Evolutionary conservation across 2,888 invertebrate species (phyloP).

Genomic region (Nebria salina): DNA sequence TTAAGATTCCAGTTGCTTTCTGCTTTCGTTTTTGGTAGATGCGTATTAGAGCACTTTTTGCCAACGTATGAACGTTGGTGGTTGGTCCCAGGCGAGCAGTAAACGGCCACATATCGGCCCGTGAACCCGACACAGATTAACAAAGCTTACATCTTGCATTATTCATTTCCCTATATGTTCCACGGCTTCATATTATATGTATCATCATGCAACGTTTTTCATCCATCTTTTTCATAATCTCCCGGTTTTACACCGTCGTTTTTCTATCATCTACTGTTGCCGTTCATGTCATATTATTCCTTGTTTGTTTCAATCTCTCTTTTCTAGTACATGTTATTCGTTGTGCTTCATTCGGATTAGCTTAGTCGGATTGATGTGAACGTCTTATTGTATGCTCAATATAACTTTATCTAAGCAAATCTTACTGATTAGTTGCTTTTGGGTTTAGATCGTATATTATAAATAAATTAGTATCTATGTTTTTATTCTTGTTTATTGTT

Average conservation of each 20-base stretch:
- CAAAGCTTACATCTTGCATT: constrained; percentile 58
- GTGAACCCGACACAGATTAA: constrained; percentile 57
- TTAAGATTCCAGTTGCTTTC: too few relatives aligned
- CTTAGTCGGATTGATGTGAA: constrained; percentile 23
- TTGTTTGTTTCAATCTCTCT: constrained; percentile 16
- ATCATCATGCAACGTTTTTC: constrained; percentile 23
- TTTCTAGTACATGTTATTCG: neutral
- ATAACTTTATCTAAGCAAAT: too few relatives aligned
- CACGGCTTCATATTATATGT: constrained; percentile 37
- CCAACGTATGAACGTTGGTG: neutral
- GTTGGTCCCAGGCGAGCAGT: constrained; percentile 26
- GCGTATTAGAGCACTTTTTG: neutral
- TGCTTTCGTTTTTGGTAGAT: neutral
- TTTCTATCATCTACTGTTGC: constrained; percentile 14
- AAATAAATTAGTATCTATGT: too few relatives aligned
- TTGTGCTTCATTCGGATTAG: constrained; percentile 30
- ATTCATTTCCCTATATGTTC: constrained; percentile 54
- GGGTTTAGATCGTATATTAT: too few relatives aligned
- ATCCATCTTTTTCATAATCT: constrained; percentile 13
- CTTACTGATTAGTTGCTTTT: too few relatives aligned
- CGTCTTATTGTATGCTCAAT: neutral
- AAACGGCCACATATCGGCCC: constrained; percentile 23
- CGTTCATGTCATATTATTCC: constrained; percentile 17
- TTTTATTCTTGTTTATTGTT: too few relatives aligned
- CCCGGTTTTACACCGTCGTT: neutral